phyloP scores from a whole-genome alignment of 1,140 invertebrate genomes.

The Goniozus legneri region DNA sequence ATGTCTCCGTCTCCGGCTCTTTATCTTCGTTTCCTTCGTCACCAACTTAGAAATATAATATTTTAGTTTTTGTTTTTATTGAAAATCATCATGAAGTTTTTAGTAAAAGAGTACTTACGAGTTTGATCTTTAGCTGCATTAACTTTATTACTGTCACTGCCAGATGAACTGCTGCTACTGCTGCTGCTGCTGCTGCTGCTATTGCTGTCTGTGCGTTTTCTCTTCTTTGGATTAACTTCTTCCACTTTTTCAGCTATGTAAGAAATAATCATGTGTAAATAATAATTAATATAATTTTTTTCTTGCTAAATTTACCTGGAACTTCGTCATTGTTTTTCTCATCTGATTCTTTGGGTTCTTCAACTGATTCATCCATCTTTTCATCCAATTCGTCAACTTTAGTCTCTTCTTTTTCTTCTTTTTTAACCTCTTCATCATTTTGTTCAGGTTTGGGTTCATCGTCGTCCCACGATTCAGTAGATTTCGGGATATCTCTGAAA shows the following conservation, averaged over 20 bases:
- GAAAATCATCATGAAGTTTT: no score
- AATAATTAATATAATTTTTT: constrained; percentile 3
- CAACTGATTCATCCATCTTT: constrained; percentile 31
- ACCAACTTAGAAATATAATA: constrained; percentile 24
- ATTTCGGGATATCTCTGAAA: no score
- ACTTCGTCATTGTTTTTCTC: constrained; percentile 30
- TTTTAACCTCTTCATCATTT: constrained; percentile 54
- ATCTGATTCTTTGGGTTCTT: constrained; percentile 35
- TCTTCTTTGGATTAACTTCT: constrained; percentile 36
- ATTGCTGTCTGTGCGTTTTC: constrained; percentile 45
- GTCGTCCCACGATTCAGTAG: constrained; percentile 23
- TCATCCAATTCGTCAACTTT: constrained; percentile 20
- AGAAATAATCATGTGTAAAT: constrained; percentile 10
- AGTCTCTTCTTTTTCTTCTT: constrained; percentile 46
- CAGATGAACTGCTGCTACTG: constrained; percentile 47
- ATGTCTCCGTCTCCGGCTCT: constrained; percentile 39
- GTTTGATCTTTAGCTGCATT: constrained; percentile 26
- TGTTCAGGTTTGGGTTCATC: constrained; percentile 42
- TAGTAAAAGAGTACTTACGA: constrained; percentile 25
- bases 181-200: constrained; percentile 45
- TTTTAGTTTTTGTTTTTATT: no score
- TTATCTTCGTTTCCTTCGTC: constrained; percentile 36
- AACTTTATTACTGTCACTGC: constrained; percentile 37
- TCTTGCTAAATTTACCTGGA: neutral
- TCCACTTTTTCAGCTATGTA: constrained; percentile 24